Base-by-base conservation (phyloP, 2,888 invertebrate genomes). In the Stegophylla sp. region DNA sequence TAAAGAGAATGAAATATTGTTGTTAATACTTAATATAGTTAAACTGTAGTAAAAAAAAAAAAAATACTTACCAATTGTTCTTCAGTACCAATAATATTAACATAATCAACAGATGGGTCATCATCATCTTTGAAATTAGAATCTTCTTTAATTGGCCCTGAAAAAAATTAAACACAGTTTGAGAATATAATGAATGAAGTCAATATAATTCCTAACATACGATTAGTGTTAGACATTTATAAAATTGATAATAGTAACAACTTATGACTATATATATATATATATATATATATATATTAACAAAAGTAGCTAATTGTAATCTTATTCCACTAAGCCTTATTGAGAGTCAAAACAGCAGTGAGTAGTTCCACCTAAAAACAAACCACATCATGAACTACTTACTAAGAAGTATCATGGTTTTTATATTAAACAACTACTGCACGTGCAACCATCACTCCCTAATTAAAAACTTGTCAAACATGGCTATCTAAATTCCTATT, bases 1-100 rank as follows among this genome's bases (percentile, higher is more conserved):
- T 73, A 73, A 20, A 61, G 28, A 45, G 26, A 28, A 61, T 73
- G 13, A n/a, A 63, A 48, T 74, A 63, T 74, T 74, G n/a, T 48
- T 61, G 34, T 61, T 74, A 72, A 72, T 59, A 72, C 9, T 34
- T 34, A 53, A 53, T 26, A 59, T 72, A 0, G 20, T 72, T 71
- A 43, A 43, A 26, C 26, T 17, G 12, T 63, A 34, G 5, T 63
- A n/a, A n/a, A n/a, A n/a, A n/a, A n/a, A n/a, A n/a, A n/a, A n/a
- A 69, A 69, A 66, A 67, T 61, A 79, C 79, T 69, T 15, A 79
- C 79, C 79, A 79, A 79, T 71, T 79, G 79, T 69, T 79, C 79
- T 51, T 79, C 79, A 41, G 79, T 71, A 61, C 69, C 79, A 71
- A 71, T 61, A 59, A 79, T 79, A 43, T 79, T 69, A 71, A 79